phyloP scores from a whole-genome alignment of 1,140 invertebrate species.

The Diuraphis noxia region DNA sequence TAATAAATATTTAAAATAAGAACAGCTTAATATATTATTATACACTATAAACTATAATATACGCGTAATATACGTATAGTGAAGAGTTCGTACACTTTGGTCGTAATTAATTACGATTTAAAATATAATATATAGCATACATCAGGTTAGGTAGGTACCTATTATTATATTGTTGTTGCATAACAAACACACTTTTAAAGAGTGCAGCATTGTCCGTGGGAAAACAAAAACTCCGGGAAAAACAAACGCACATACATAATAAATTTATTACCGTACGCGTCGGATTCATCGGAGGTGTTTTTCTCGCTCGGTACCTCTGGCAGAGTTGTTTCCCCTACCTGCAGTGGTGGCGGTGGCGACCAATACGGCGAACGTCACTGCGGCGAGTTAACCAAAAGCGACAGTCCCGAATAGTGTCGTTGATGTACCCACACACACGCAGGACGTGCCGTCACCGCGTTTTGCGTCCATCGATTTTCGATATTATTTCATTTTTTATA shows the following conservation, averaged over 20 bases:
- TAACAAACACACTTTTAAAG: background rate
- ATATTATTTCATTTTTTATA: background rate
- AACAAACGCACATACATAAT: background rate
- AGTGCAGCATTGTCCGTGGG: slow-evolving; percentile 33
- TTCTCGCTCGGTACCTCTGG: background rate
- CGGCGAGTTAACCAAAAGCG: background rate
- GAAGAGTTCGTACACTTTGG: background rate
- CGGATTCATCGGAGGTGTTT: background rate
- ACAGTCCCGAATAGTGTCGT: background rate
- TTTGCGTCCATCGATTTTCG: background rate
- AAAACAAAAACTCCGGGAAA: background rate
- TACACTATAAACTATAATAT: too few relatives aligned
- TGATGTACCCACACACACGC: background rate
- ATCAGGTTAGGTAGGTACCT: background rate
- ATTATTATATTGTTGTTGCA: background rate
- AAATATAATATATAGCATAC: background rate
- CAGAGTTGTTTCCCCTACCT: background rate
- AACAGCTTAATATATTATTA: background rate
- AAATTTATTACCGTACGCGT: background rate
- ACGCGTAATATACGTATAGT: background rate
- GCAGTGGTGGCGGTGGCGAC: background rate
- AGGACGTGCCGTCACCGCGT: background rate
- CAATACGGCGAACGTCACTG: background rate
- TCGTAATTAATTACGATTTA: background rate
- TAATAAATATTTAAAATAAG: background rate